These are phyloP conservation scores for Ctenicera cuprea DNA, from an alignment of 2,888 invertebrate genomes.

Conservation along the genomic window DNA sequence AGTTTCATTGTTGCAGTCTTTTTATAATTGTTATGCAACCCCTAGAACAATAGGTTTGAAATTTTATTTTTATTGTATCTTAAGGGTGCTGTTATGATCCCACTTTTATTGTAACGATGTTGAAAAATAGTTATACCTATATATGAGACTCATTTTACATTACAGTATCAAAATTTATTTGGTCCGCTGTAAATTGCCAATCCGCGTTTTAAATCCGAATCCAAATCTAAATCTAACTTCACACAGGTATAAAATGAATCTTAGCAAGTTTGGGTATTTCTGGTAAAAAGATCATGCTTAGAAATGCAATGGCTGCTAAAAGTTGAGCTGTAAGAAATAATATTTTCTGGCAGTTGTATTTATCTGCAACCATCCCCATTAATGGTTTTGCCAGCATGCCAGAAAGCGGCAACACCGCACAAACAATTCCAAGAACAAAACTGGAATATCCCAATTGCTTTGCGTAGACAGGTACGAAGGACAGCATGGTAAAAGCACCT, in stretches of 20 bases:
- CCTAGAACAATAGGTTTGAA: too few relatives aligned
- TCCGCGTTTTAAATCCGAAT: too few relatives aligned
- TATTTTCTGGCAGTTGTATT: conserved; percentile 83
- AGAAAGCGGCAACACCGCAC: conserved; percentile 84
- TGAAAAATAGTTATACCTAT: too few relatives aligned
- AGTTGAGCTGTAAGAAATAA: conserved; percentile 85
- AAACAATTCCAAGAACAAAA: conserved; percentile 85
- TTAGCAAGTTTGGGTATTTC: conserved; percentile 73
- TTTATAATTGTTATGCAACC: too few relatives aligned
- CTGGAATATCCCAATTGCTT: conserved; percentile 88
- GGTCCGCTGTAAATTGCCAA: too few relatives aligned
- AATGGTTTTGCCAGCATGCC: conserved; percentile 88
- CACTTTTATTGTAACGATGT: too few relatives aligned
- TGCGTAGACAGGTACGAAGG: conserved; percentile 78
- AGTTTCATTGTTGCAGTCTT: too few relatives aligned
- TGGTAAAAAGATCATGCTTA: conserved; percentile 84
- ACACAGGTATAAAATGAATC: conserved; percentile 78
- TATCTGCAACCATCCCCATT: conserved; percentile 89
- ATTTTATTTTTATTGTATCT: too few relatives aligned
- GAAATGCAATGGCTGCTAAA: conserved; percentile 82
- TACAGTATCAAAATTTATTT: too few relatives aligned
- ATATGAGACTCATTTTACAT: too few relatives aligned
- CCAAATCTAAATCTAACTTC: too few relatives aligned
- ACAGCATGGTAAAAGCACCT: conserved; percentile 91
- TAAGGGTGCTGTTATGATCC: too few relatives aligned